Evolutionary conservation across 1,140 invertebrate species (phyloP), one percentile per base, ranked within the genome.

Genomic region (Mizuhopecten yessoensis): DNA sequence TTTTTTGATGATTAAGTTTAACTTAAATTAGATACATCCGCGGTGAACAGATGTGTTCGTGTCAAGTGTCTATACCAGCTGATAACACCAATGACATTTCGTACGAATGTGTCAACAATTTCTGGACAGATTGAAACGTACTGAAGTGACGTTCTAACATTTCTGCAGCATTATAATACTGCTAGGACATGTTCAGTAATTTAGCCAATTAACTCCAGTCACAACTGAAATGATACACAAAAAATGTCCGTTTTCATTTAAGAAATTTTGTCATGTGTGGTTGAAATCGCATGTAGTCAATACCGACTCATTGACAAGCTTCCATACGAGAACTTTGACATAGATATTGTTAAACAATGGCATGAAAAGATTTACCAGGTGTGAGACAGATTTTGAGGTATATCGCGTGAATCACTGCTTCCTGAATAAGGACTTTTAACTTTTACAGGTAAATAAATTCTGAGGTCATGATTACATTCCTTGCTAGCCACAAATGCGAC

Each of bases 381-480:
- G 57, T n/a, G 57, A 75, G 23, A 29, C 57, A n/a, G 11, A 75
- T 75, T 75, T 75, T 75, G 57, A 75, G 57, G 57, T 75, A 75
- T 75, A 75, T 75, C 57, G 23, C 15, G n/a, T 75, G 57, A 75
- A 75, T 75, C 57, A 75, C 23, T 75, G 57, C 57, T 75, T 75
- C 57, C 57, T 75, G n/a, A 29, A 75, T 9, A 75, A 75, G 57
- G 57, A 75, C 23, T 75, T 75, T 75, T 29, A 75, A 75, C 57
- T n/a, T 75, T 75, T 75, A 75, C 57, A 75, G 57, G 57, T 75
- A 75, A 75, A 75, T 75, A 75, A 75, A 75, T 29, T 7, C n/a
- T 75, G 23, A 29, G 57, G 57, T 75, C 57, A 75, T 75, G 57
- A 75, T 75, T n/a, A 75, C 3, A 29, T 75, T 75, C 29, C 29